Evolutionary conservation across 2,113 vertebrate species (phyloP).

Genomic region (Tragelaphus buxtoni): DNA sequence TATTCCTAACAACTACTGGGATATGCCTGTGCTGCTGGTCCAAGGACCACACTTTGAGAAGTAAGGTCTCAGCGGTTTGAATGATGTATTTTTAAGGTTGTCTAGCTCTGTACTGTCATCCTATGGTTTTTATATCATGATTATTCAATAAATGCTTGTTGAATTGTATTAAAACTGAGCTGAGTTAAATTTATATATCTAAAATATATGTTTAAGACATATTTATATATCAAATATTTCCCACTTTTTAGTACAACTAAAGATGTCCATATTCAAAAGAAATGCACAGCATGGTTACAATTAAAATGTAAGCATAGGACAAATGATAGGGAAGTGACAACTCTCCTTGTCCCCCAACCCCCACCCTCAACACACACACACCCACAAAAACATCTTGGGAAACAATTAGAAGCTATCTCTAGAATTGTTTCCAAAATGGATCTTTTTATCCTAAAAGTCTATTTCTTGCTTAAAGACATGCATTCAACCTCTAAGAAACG

Average conservation of each 20-base stretch:
- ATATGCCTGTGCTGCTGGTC: neutral
- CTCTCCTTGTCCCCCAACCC: accelerated
- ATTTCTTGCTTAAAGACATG: neutral
- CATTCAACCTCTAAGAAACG: neutral
- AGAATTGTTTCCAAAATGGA: neutral
- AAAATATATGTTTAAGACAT: neutral
- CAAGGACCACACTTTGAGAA: neutral
- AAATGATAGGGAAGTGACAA: neutral
- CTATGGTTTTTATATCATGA: neutral
- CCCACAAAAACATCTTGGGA: neutral
- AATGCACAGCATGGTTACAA: neutral
- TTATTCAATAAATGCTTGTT: neutral
- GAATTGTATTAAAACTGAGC: neutral
- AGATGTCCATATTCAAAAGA: neutral
- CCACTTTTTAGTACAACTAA: neutral
- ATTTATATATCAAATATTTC: neutral
- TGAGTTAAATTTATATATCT: neutral
- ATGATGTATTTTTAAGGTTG: neutral
- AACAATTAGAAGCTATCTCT: neutral
- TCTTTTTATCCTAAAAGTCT: neutral
- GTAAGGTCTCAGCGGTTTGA: neutral
- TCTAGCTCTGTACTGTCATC: neutral
- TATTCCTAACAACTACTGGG: neutral
- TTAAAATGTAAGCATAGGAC: neutral
- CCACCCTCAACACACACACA: no score